phyloP scores from a whole-genome alignment of 2,888 invertebrate species.

The Agriopis marginaria region DNA sequence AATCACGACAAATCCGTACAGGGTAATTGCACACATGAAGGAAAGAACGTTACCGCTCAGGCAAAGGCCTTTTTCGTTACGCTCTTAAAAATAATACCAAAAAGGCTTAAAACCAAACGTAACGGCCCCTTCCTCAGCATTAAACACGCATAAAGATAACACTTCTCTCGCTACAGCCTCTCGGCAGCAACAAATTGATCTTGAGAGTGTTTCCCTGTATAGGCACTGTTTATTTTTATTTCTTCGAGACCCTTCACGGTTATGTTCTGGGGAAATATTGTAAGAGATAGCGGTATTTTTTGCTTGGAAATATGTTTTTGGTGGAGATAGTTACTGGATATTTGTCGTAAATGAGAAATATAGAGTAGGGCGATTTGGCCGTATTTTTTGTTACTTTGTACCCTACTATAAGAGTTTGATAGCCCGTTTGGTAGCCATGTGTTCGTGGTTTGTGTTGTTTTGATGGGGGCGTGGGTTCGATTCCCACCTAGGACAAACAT shows the following conservation, averaged over 20 bases:
- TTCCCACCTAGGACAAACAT: no score
- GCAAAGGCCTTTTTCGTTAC: neutral
- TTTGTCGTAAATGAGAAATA: slow-evolving; percentile 15
- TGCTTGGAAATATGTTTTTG: slow-evolving; percentile 9
- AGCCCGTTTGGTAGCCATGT: no score
- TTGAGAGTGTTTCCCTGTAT: slow-evolving; percentile 30
- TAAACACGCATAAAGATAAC: slow-evolving; percentile 32
- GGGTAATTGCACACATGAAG: neutral
- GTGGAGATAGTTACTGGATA: slow-evolving; percentile 4
- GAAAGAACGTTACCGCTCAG: neutral
- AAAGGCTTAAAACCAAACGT: slow-evolving; percentile 19
- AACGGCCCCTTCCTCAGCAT: slow-evolving; percentile 19
- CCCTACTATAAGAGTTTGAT: no score
- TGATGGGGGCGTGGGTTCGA: no score
- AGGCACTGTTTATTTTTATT: slow-evolving; percentile 32
- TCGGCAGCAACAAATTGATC: slow-evolving; percentile 33
- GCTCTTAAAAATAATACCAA: neutral
- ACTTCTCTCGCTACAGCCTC: slow-evolving; percentile 12
- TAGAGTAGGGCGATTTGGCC: neutral
- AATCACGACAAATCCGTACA: neutral
- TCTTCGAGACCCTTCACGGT: slow-evolving; percentile 13
- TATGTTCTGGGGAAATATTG: slow-evolving; percentile 24
- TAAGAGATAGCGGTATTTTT: slow-evolving; percentile 17
- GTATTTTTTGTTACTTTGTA: neutral
- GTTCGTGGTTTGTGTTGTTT: no score